phyloP scores from a whole-genome alignment of 2,113 vertebrate species.

The Psilopogon haemacephalus region DNA sequence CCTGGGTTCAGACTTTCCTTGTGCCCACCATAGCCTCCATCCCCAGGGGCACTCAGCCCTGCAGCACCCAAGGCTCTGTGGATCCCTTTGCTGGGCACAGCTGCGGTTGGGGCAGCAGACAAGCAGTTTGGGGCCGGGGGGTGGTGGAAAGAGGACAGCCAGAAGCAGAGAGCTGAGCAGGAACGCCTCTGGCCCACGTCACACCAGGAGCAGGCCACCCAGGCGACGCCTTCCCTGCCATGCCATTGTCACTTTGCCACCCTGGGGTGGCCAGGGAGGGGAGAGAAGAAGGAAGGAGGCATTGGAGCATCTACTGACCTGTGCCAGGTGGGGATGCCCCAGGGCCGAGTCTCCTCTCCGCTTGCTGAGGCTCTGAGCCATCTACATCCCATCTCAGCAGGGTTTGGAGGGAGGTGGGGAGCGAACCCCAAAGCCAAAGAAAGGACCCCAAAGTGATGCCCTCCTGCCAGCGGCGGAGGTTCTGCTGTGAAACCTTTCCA shows the following conservation, averaged over 20 bases:
- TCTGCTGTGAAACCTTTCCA: conserved; percentile 37
- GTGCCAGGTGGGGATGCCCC: not conserved
- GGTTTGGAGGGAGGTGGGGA: not conserved
- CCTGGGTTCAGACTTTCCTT: too few species aligned
- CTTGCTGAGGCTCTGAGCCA: conserved; percentile 49
- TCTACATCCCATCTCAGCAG: conserved; percentile 55
- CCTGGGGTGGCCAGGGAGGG: not conserved
- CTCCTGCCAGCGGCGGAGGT: not conserved
- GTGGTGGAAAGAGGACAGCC: not conserved
- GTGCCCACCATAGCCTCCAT: not conserved
- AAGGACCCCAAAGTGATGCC: not conserved
- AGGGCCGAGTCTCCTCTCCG: not conserved
- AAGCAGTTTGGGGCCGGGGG: not conserved
- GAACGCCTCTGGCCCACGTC: not conserved
- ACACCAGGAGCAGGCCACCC: not conserved
- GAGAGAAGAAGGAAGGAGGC: not conserved
- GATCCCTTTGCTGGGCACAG: rapidly evolving
- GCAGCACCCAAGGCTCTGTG: rapidly evolving
- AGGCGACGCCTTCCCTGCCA: not conserved
- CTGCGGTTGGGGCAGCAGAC: rapidly evolving
- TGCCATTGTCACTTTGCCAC: not conserved
- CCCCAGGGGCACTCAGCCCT: not conserved
- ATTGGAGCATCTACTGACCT: conserved; percentile 44
- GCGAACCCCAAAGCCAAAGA: not conserved
- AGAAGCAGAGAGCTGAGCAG: rapidly evolving